phyloP scores from a whole-genome alignment of 2,888 invertebrate genomes.

The Spialia ferax region DNA sequence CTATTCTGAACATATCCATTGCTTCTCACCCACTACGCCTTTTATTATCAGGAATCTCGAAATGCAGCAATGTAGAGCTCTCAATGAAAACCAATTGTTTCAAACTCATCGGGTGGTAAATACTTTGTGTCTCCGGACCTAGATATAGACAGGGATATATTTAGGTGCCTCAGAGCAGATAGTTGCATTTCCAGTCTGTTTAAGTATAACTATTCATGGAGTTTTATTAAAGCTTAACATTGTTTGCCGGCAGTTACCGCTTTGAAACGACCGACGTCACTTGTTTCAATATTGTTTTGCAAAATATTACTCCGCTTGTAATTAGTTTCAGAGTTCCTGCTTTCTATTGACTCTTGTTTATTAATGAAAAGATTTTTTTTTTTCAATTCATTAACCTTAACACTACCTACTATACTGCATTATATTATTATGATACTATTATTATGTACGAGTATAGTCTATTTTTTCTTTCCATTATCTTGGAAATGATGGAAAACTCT shows the following conservation, averaged over 20 bases:
- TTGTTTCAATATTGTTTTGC: constrained; percentile 54
- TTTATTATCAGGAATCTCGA: not conserved
- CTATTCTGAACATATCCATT: constrained; percentile 53
- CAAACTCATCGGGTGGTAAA: constrained; percentile 63
- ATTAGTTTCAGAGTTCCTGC: constrained; percentile 38
- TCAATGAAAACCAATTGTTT: constrained; percentile 54
- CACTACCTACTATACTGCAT: too few species aligned
- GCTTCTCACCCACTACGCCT: constrained; percentile 40
- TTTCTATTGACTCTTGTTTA: constrained; percentile 12
- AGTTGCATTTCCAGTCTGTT: constrained; percentile 81
- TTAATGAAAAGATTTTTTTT: not conserved
- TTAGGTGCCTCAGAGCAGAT: constrained; percentile 77
- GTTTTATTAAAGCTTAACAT: constrained; percentile 77
- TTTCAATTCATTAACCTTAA: not conserved
- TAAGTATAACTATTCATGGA: constrained; percentile 72
- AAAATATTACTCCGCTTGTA: constrained; percentile 50
- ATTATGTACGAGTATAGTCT: too few species aligned
- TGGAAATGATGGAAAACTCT: too few species aligned
- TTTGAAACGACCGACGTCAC: constrained; percentile 51
- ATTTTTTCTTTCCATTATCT: too few species aligned
- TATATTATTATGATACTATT: too few species aligned
- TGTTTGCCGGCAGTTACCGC: constrained; percentile 62
- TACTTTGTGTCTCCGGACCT: constrained; percentile 80
- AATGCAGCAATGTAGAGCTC: constrained; percentile 56
- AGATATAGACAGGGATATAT: constrained; percentile 75